Evolutionary conservation across 2,797 vertebrate genomes (phyloP).

Genomic region (Cossypha caffra): DNA sequence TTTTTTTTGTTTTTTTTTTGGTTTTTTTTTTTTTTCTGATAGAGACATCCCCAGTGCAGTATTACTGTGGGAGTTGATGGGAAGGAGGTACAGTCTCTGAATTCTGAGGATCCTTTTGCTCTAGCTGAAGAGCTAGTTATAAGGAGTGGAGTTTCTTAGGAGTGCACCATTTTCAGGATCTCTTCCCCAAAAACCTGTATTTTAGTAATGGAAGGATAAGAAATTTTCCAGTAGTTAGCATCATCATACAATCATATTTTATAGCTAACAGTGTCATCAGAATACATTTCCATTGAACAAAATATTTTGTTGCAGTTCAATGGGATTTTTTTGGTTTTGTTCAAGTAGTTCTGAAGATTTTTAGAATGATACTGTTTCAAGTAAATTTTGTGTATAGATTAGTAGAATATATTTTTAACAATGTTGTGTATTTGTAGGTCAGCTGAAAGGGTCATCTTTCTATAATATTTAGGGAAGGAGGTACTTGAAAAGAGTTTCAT

Average conservation of each 20-base stretch:
- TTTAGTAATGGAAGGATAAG: background rate
- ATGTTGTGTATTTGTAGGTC: background rate
- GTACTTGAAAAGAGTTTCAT: background rate
- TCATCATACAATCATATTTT: no score
- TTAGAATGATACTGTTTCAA: fast-evolving
- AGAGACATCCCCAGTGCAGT: background rate
- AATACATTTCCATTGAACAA: background rate
- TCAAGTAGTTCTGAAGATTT: background rate
- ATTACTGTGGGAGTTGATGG: background rate
- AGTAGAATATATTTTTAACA: fast-evolving
- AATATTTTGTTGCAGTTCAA: background rate
- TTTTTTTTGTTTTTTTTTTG: no score
- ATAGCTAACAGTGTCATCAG: background rate
- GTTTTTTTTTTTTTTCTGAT: background rate
- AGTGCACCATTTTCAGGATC: background rate
- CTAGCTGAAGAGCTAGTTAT: background rate
- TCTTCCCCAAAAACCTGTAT: background rate
- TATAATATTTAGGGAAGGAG: background rate
- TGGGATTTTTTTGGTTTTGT: background rate
- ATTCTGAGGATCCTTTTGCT: background rate
- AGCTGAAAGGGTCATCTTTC: background rate
- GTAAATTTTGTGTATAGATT: background rate
- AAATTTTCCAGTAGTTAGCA: background rate
- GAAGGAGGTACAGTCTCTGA: background rate
- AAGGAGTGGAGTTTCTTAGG: background rate